These are phyloP conservation scores for Callimorpha dominula DNA, from an alignment of 2,888 invertebrate genomes.

Conservation along the genomic window DNA sequence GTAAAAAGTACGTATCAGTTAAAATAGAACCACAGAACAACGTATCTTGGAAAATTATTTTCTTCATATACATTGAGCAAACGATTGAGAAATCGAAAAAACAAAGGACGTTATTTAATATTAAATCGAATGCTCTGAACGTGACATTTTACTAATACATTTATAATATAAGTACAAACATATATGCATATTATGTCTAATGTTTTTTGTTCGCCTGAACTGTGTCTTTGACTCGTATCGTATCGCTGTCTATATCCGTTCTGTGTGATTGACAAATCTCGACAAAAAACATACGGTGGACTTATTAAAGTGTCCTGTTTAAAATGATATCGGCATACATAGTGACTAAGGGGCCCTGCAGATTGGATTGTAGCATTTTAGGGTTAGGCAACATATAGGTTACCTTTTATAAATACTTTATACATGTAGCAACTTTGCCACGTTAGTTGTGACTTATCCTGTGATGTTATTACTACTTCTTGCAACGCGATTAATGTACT, in stretches of 20 bases:
- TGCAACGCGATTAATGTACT: neutral
- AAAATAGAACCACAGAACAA: no score
- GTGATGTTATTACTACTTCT: neutral
- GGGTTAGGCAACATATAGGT: neutral
- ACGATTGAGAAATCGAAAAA: no score
- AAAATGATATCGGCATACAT: slow-evolving; percentile 5
- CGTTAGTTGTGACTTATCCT: neutral
- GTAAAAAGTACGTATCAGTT: no score
- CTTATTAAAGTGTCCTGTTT: slow-evolving; percentile 23
- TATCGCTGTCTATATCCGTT: slow-evolving; percentile 20
- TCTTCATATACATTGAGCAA: no score
- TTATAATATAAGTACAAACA: no score
- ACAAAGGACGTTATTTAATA: no score
- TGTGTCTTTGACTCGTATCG: slow-evolving; percentile 22
- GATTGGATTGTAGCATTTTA: neutral
- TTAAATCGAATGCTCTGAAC: no score
- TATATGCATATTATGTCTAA: neutral
- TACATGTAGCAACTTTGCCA: neutral
- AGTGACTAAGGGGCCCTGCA: neutral
- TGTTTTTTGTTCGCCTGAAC: slow-evolving; percentile 28
- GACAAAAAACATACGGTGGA: slow-evolving; percentile 34
- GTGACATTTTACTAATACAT: no score
- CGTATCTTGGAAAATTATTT: no score
- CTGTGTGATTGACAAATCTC: slow-evolving; percentile 48
- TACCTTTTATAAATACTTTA: neutral